phyloP scores from a whole-genome alignment of 2,888 invertebrate genomes.

The Imbricaverruca yamaguchii region DNA sequence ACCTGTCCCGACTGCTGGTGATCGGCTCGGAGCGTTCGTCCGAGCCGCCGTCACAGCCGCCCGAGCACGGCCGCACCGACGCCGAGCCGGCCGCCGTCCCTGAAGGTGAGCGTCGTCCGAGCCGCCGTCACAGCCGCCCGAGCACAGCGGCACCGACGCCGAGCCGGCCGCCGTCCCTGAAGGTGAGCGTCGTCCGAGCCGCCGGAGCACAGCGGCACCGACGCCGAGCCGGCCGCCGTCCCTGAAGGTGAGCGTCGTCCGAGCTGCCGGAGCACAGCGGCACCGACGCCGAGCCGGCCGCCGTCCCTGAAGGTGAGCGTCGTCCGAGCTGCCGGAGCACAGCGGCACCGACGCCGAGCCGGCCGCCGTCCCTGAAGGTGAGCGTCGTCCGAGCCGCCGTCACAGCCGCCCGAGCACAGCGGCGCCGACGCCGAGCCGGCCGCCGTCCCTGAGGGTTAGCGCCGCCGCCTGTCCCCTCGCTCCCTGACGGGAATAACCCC shows the following conservation, averaged over 20 bases:
- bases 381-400: not conserved
- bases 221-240: too few species aligned
- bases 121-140: too few species aligned
- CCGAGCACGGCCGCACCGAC: not conserved
- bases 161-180: too few species aligned
- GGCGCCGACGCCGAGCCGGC: too few species aligned
- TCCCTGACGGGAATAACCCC: too few species aligned
- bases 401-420: not conserved
- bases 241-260: not conserved
- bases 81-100: too few species aligned
- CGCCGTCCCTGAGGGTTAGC: too few species aligned
- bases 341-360: not conserved
- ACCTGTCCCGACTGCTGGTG: slow-evolving; percentile 48
- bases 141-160: too few species aligned
- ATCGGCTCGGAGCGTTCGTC: not conserved
- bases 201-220: not conserved
- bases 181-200: not conserved
- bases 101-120: too few species aligned
- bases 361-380: too few species aligned
- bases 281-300: too few species aligned
- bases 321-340: not conserved
- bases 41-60: not conserved
- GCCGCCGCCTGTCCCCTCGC: too few species aligned
- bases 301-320: not conserved
- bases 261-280: not conserved